Evolutionary conservation across 1,140 invertebrate genomes (phyloP).

Genomic region (Phymastichus coffea): DNA sequence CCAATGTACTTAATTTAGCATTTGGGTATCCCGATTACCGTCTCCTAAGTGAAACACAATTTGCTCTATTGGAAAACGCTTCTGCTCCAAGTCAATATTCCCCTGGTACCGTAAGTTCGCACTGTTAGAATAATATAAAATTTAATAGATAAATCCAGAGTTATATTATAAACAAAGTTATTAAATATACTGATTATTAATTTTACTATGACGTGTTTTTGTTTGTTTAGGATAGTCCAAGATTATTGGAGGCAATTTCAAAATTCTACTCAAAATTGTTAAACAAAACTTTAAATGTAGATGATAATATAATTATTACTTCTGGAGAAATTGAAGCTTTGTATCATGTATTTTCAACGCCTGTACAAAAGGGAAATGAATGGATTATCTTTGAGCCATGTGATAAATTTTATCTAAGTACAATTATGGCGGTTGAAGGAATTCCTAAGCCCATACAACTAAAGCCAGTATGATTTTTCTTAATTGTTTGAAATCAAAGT

Average conservation of each 20-base stretch:
- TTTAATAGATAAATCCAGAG: no score
- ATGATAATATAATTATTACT: slow-evolving; percentile 84
- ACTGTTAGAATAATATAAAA: no score
- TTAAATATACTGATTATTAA: no score
- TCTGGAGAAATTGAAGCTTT: slow-evolving; percentile 90
- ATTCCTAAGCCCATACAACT: slow-evolving; percentile 84
- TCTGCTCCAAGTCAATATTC: no score
- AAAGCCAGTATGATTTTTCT: slow-evolving; percentile 63
- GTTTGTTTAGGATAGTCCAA: slow-evolving; percentile 91
- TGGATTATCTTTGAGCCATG: slow-evolving; percentile 98
- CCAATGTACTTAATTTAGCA: no score
- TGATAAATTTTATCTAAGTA: slow-evolving; percentile 96
- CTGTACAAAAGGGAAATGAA: slow-evolving; percentile 82
- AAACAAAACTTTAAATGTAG: slow-evolving; percentile 72
- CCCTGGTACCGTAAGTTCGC: no score
- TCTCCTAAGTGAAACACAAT: no score
- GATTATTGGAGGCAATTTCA: slow-evolving; percentile 80
- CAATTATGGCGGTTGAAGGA: slow-evolving; percentile 86
- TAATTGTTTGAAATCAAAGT: no score
- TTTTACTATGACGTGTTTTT: no score
- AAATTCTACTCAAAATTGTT: slow-evolving; percentile 84
- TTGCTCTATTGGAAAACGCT: no score
- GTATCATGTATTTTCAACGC: slow-evolving; percentile 79
- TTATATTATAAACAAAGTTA: no score
- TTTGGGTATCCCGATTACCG: no score